Conservation (phyloP, 1,140 invertebrate species). For the Drosophila carrolli region DNA sequence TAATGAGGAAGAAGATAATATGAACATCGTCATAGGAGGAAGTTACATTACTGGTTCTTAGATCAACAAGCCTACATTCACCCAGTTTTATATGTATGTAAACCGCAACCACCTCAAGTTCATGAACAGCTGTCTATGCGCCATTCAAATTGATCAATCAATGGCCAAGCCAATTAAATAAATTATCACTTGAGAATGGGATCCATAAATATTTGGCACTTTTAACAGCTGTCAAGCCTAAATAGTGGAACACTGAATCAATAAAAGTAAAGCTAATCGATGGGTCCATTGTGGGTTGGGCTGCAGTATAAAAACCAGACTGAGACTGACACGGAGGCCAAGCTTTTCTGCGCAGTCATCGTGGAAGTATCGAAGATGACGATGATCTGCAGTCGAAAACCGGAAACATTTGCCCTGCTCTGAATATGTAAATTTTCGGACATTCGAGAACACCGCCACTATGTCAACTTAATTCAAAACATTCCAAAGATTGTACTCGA, state of each 20-base stretch:
- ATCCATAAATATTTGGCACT: slow-evolving; percentile 69
- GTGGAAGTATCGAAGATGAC: slow-evolving; percentile 15
- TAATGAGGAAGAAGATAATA: slow-evolving; percentile 1
- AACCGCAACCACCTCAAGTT: slow-evolving; percentile 8
- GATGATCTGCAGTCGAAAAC: slow-evolving; percentile 29
- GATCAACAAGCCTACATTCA: neutral
- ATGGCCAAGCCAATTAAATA: slow-evolving; percentile 37
- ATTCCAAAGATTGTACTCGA: slow-evolving; percentile 5
- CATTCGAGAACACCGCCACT: slow-evolving; percentile 29
- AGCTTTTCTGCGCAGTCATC: slow-evolving; percentile 20
- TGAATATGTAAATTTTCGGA: slow-evolving; percentile 31
- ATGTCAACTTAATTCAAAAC: slow-evolving; percentile 15
- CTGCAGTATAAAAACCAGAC: slow-evolving; percentile 15
- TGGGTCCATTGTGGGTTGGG: slow-evolving; percentile 30
- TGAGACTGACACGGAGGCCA: slow-evolving; percentile 26
- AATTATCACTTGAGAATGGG: slow-evolving; percentile 35
- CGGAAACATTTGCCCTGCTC: slow-evolving; percentile 28
- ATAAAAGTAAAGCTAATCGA: slow-evolving; percentile 28
- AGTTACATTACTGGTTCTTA: slow-evolving; percentile 13
- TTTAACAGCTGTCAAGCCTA: slow-evolving; percentile 30
- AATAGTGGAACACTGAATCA: slow-evolving; percentile 33
- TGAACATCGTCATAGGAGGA: slow-evolving; percentile 12
- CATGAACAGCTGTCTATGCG: slow-evolving; percentile 9
- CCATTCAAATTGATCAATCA: slow-evolving; percentile 25
- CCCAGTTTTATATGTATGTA: neutral